phyloP scores from a whole-genome alignment of 2,113 vertebrate species.

The Ptilonorhynchus violaceus region DNA sequence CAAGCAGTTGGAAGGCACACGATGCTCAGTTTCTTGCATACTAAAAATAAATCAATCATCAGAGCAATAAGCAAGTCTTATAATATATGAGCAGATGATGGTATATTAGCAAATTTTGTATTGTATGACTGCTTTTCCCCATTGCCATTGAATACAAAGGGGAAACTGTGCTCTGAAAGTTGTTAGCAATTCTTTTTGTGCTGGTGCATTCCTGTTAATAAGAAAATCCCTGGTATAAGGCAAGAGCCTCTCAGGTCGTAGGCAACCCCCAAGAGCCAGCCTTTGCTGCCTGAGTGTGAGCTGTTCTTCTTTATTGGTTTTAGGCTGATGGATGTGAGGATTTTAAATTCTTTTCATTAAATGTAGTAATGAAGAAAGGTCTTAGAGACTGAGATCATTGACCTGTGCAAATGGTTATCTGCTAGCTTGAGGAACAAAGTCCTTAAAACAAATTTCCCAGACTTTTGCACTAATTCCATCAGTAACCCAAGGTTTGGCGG shows the following conservation, averaged over 20 bases:
- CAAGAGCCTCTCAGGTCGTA: background rate
- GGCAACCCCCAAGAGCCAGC: background rate
- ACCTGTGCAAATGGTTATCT: background rate
- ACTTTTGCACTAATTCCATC: background rate
- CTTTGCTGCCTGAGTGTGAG: background rate
- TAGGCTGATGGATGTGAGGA: background rate
- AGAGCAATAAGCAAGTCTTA: background rate
- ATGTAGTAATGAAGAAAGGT: background rate
- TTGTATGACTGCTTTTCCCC: background rate
- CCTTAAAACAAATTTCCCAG: background rate
- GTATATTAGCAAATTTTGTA: constrained; percentile 19
- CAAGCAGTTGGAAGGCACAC: constrained; percentile 34
- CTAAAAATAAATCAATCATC: constrained; percentile 52
- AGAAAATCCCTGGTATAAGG: background rate
- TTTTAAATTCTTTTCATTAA: background rate
- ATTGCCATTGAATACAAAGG: background rate
- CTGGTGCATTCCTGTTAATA: background rate
- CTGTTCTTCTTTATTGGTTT: background rate
- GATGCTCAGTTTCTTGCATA: constrained; percentile 10
- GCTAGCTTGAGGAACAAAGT: background rate
- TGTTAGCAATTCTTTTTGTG: constrained; percentile 21
- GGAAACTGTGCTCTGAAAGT: background rate
- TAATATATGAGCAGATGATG: background rate
- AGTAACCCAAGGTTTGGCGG: background rate
- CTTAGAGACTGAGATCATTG: background rate